Percentiles rank a stretch among this genome's conserved stretches.
Conservation (phyloP, 2,888 invertebrate genomes). For the Cheilosia vernalis region DNA sequence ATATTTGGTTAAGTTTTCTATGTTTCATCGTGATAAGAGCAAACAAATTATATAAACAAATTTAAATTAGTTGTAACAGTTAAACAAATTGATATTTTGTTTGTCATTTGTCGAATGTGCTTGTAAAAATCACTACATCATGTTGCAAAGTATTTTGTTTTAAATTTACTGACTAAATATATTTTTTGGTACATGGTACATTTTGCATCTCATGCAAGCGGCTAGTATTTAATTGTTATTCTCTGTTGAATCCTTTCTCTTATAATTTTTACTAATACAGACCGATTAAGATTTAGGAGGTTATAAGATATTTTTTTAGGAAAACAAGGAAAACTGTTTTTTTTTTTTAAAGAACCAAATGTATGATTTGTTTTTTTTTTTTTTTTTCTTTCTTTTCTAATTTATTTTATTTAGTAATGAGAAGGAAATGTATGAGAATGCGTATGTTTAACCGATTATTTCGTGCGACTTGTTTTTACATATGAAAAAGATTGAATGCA, state of each 20-base stretch:
- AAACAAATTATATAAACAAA: neutral
- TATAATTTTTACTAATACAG: slow-evolving; percentile 6
- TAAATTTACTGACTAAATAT: neutral
- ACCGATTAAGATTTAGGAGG: neutral
- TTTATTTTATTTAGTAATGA: slow-evolving; percentile 48
- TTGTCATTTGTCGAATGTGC: slow-evolving; percentile 47
- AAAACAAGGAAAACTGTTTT: neutral
- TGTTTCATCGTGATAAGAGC: slow-evolving; percentile 18
- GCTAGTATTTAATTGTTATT: neutral
- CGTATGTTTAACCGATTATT: neutral
- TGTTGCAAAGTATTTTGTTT: slow-evolving; percentile 5
- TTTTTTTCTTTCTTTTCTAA: slow-evolving; percentile 21
- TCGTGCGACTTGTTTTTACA: slow-evolving; percentile 25
- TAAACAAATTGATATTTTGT: neutral
- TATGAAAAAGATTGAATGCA: slow-evolving; percentile 4
- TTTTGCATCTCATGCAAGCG: slow-evolving; percentile 4
- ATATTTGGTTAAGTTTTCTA: slow-evolving; percentile 1
- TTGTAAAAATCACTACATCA: slow-evolving; percentile 13
- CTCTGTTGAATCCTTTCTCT: neutral
- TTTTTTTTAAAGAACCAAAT: neutral
- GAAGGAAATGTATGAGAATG: neutral
- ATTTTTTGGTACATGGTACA: slow-evolving; percentile 5
- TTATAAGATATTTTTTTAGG: neutral
- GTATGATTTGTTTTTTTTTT: slow-evolving; percentile 6
- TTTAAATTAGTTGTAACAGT: slow-evolving; percentile 6